Evolutionary conservation across 2,797 vertebrate species (phyloP).

Genomic region (Anolis apletophallus): DNA sequence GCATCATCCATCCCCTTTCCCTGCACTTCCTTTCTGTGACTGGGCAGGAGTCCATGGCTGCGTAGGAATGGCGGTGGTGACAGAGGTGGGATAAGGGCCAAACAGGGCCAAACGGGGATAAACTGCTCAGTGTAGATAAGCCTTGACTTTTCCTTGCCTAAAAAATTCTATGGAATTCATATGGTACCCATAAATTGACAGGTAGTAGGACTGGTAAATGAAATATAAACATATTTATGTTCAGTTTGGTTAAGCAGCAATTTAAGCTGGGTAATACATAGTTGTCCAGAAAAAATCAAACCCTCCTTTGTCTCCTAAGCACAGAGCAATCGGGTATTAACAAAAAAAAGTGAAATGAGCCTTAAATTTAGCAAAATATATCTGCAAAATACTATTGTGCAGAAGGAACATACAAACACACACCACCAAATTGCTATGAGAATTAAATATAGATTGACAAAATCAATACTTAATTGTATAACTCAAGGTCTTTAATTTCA

Average conservation of each 20-base stretch:
- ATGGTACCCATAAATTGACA: no score
- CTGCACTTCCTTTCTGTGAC: no score
- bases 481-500: constrained; percentile 75
- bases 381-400: constrained; percentile 62
- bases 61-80: no score
- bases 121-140: no score
- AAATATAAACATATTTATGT: constrained; percentile 63
- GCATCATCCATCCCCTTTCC: no score
- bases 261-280: constrained; percentile 66
- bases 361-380: constrained; percentile 70
- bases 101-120: no score
- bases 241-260: constrained; percentile 61
- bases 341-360: constrained; percentile 61
- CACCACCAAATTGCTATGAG: constrained; percentile 70
- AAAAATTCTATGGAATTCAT: no score
- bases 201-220: constrained; percentile 25
- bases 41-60: no score
- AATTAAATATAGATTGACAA: constrained; percentile 81
- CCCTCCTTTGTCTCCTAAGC: constrained; percentile 71
- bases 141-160: no score
- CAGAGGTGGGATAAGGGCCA: no score
- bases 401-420: constrained; percentile 55
- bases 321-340: constrained; percentile 76
- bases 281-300: constrained; percentile 64
- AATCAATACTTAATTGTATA: constrained; percentile 82